Conservation (phyloP, 2,888 invertebrate species). For the Sylvicola cinctus region DNA sequence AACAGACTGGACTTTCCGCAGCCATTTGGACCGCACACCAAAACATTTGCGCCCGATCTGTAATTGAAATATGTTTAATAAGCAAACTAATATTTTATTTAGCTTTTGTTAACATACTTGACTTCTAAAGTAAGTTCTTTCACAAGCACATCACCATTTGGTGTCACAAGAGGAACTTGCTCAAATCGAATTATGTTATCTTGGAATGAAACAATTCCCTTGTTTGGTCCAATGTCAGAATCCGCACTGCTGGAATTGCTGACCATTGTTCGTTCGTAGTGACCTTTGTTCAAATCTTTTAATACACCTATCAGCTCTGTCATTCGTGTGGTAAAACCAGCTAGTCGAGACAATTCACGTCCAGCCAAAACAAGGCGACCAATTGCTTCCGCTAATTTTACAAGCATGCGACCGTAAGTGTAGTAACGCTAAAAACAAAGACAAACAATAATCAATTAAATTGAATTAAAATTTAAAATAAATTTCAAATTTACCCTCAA, state of each 20-base stretch:
- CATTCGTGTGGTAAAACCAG: slow-evolving; percentile 86
- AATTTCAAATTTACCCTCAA: slow-evolving; percentile 38
- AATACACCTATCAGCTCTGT: slow-evolving; percentile 75
- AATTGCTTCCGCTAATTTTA: slow-evolving; percentile 92
- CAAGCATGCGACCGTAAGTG: slow-evolving; percentile 62
- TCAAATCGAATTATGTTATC: slow-evolving; percentile 86
- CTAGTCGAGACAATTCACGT: slow-evolving; percentile 78
- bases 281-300: slow-evolving; percentile 59
- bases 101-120: slow-evolving; percentile 23
- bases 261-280: slow-evolving; percentile 39
- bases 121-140: slow-evolving; percentile 26
- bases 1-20: slow-evolving; percentile 96
- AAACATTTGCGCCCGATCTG: slow-evolving; percentile 81
- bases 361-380: slow-evolving; percentile 89
- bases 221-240: slow-evolving; percentile 38
- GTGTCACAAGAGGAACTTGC: slow-evolving; percentile 85
- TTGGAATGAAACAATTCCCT: slow-evolving; percentile 58
- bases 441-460: neutral
- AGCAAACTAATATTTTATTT: neutral
- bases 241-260: slow-evolving; percentile 19
- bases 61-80: slow-evolving; percentile 2
- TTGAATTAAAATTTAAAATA: neutral
- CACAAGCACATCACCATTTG: slow-evolving; percentile 89
- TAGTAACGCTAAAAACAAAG: slow-evolving; percentile 58
- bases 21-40: slow-evolving; percentile 98